phyloP scores from a whole-genome alignment of 2,888 invertebrate genomes.

The Incurvaria masculella region DNA sequence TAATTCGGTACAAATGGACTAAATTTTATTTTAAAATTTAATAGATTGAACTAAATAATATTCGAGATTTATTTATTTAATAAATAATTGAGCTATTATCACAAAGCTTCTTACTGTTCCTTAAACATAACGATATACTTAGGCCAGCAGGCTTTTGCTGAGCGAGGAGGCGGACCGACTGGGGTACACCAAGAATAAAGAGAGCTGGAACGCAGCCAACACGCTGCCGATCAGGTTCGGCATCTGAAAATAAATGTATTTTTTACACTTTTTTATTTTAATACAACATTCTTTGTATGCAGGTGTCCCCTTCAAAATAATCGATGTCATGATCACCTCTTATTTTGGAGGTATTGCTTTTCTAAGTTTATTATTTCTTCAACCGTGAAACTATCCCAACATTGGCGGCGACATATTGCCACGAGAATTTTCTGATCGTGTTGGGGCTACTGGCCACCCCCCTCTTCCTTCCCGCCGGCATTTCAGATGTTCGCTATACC shows the following conservation, averaged over 20 bases:
- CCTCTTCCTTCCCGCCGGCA: too few relatives aligned
- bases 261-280: neutral
- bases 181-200: slow-evolving; percentile 74
- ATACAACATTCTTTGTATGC: neutral
- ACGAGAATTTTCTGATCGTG: neutral
- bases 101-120: neutral
- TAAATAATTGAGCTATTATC: neutral
- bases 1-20: neutral
- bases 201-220: slow-evolving; percentile 71
- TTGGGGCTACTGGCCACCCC: too few relatives aligned
- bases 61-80: neutral
- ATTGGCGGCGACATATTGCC: neutral
- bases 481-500: too few relatives aligned
- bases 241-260: slow-evolving; percentile 51
- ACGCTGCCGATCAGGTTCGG: slow-evolving; percentile 77
- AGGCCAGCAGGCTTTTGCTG: slow-evolving; percentile 22
- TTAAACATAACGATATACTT: neutral
- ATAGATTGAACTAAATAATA: neutral
- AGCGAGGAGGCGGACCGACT: slow-evolving; percentile 24
- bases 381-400: neutral
- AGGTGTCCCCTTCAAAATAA: neutral
- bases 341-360: neutral
- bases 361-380: neutral
- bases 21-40: neutral
- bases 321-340: neutral